Evolutionary conservation across 2,113 vertebrate species (phyloP).

Genomic region (Xerus inauris): DNA sequence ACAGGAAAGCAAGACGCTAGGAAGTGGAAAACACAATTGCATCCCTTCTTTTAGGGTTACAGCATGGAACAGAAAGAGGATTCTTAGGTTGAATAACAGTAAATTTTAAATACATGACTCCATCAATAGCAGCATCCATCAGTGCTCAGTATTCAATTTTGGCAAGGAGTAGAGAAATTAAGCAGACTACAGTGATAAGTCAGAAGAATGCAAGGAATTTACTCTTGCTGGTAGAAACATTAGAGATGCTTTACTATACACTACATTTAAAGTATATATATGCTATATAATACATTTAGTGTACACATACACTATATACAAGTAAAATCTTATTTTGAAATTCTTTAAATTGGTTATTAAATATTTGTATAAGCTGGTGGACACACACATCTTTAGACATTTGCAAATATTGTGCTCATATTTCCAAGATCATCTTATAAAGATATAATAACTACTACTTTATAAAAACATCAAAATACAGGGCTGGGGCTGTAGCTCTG

Average conservation of each 20-base stretch:
- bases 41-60: not conserved
- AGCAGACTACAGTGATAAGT: not conserved
- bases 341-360: constrained; percentile 26
- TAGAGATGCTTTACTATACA: constrained; percentile 16
- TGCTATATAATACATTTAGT: not conserved
- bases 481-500: not conserved
- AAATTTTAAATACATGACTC: not conserved
- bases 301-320: not conserved
- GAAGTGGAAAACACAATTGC: not conserved
- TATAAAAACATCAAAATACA: constrained; percentile 36
- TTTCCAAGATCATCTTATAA: constrained; percentile 35
- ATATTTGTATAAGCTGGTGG: constrained; percentile 38
- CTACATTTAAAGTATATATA: not conserved
- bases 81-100: not conserved
- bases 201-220: constrained; percentile 36
- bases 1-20: not conserved
- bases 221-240: constrained; percentile 31
- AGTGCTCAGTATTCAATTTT: constrained; percentile 13
- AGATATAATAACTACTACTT: not conserved
- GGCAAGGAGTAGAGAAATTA: constrained; percentile 36
- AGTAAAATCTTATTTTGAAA: constrained; percentile 45
- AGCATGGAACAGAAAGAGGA: constrained; percentile 5
- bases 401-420: constrained; percentile 1
- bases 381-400: constrained; percentile 20
- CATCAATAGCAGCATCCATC: not conserved